phyloP scores from a whole-genome alignment of 1,140 invertebrate species.

The Megalonaias nervosa region DNA sequence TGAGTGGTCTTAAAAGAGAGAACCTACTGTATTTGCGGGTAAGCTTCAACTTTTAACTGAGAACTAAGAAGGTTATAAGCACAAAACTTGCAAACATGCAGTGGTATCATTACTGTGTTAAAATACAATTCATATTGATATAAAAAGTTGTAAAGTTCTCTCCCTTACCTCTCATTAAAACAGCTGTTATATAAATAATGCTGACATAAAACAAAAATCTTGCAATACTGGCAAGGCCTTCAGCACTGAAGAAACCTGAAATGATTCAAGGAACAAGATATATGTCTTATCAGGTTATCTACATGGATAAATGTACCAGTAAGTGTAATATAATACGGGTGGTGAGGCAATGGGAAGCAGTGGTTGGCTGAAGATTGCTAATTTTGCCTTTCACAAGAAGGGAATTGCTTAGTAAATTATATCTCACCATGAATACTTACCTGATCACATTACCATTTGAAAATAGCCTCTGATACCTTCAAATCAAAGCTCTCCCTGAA shows the following conservation, averaged over 20 bases:
- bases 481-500: too few species aligned
- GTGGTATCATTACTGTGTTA: not conserved
- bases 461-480: too few species aligned
- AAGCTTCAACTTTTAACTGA: not conserved
- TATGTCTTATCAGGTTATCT: not conserved
- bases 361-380: too few species aligned
- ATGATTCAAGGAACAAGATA: not conserved
- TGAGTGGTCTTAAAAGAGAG: not conserved
- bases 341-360: too few species aligned
- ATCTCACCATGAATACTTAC: too few species aligned
- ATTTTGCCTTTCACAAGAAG: too few species aligned
- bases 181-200: constrained; percentile 39
- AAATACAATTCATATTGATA: not conserved
- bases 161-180: constrained; percentile 44
- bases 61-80: not conserved
- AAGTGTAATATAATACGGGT: not conserved
- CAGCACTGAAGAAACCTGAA: constrained; percentile 75
- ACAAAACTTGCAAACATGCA: not conserved
- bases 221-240: constrained; percentile 75
- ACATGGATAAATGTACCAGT: not conserved
- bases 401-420: too few species aligned
- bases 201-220: constrained; percentile 43
- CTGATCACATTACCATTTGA: too few species aligned
- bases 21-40: not conserved
- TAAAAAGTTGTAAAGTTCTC: too few species aligned